These are phyloP conservation scores for Hipparchia sbordonii DNA, from an alignment of 2,888 invertebrate species.

Conservation along the genomic window DNA sequence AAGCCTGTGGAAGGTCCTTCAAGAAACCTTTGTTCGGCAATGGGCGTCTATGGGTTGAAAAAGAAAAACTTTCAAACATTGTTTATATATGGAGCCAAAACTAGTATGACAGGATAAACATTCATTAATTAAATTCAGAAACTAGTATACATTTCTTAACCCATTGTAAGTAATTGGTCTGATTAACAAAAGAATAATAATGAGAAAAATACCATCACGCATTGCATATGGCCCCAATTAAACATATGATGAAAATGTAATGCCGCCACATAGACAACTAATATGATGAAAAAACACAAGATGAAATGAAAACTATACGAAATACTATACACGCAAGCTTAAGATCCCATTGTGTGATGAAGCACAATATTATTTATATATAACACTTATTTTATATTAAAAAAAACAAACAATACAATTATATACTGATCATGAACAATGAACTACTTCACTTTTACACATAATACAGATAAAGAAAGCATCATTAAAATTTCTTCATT, in stretches of 20 bases:
- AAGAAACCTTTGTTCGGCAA: too few species aligned
- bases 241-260: conserved; percentile 27
- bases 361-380: background rate
- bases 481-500: background rate
- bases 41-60: too few species aligned
- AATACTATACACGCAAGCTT: conserved; percentile 3
- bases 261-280: conserved; percentile 21
- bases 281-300: background rate
- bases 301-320: conserved; percentile 15
- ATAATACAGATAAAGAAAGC: background rate
- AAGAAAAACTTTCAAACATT: too few species aligned
- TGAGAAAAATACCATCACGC: conserved; percentile 36
- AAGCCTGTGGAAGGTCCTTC: too few species aligned
- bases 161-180: conserved; percentile 17
- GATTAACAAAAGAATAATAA: conserved; percentile 35
- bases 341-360: conserved; percentile 22
- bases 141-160: background rate
- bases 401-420: too few species aligned
- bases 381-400: too few species aligned
- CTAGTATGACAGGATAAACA: background rate
- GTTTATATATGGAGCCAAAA: background rate
- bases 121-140: background rate
- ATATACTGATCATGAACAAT: background rate
- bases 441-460: background rate
- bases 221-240: conserved; percentile 33